These are phyloP conservation scores for Ochropacha duplaris DNA, from an alignment of 2,888 invertebrate genomes.

Conservation along the genomic window DNA sequence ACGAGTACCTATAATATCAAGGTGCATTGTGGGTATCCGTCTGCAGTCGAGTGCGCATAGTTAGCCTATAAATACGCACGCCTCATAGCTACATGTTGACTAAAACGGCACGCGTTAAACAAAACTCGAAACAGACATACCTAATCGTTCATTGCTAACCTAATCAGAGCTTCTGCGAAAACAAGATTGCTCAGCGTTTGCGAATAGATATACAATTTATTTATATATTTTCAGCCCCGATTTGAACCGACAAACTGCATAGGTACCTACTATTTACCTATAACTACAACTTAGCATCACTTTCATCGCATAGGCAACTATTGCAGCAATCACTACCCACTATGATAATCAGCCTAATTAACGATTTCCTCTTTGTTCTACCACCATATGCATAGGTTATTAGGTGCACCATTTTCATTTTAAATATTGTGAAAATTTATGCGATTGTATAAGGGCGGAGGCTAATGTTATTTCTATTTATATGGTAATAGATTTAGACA, in stretches of 20 bases:
- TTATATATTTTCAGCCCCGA: not conserved
- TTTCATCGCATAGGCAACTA: not conserved
- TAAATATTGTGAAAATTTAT: no score
- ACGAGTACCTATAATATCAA: no score
- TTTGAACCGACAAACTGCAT: not conserved
- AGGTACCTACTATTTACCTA: not conserved
- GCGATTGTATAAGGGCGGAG: no score
- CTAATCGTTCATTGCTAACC: constrained; percentile 16
- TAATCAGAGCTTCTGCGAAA: constrained; percentile 42
- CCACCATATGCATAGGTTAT: no score
- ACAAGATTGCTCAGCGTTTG: not conserved
- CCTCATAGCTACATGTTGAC: constrained; percentile 34
- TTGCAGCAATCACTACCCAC: not conserved
- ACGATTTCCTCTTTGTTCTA: not conserved
- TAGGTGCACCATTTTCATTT: no score
- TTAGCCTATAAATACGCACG: constrained; percentile 51
- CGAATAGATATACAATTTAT: not conserved
- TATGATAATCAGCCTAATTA: not conserved
- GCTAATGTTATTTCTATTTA: no score
- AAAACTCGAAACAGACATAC: constrained; percentile 15
- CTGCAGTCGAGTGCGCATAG: constrained; percentile 26
- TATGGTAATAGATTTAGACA: no score
- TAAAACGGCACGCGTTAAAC: constrained; percentile 32
- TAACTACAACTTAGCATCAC: not conserved
- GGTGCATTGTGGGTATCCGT: constrained; percentile 13